A percentile compares a stretch with the other conserved stretches of the same genome.
These are phyloP conservation scores for Acanthiza pusilla DNA, from an alignment of 2,797 vertebrate species.

Conservation along the genomic window DNA sequence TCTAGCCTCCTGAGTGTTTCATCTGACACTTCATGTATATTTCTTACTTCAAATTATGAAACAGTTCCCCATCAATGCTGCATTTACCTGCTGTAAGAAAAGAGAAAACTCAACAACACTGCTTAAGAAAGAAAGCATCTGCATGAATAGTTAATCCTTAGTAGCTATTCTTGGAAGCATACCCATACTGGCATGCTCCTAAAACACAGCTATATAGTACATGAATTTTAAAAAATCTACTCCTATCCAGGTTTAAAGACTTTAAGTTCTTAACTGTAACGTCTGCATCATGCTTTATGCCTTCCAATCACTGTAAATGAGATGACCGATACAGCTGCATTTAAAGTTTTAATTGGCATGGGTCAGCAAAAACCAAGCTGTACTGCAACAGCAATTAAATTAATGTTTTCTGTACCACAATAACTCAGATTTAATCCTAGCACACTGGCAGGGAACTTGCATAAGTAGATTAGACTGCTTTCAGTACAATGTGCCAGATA, in stretches of 20 bases:
- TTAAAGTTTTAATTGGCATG: neutral
- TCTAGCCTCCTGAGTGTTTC: neutral
- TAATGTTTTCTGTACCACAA: neutral
- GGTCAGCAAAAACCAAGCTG: neutral
- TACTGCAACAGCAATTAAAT: neutral
- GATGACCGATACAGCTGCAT: neutral
- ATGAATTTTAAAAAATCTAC: neutral
- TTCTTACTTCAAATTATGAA: neutral
- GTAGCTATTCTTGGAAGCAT: neutral
- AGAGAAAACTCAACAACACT: neutral
- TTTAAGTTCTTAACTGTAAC: neutral
- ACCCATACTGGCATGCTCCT: neutral
- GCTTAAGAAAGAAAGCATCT: neutral
- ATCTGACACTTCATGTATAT: neutral
- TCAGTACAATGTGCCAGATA: neutral
- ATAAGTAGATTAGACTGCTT: conserved; percentile 7
- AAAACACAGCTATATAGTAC: neutral
- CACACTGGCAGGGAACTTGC: neutral
- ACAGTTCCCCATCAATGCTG: neutral
- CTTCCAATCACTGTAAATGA: neutral
- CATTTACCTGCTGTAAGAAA: neutral
- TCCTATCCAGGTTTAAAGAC: neutral
- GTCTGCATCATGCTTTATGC: neutral
- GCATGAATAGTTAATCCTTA: neutral
- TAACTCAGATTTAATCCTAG: conserved; percentile 19